Base-by-base conservation (phyloP, 2,113 vertebrate species). In the Thryonomys swinderianus region DNA sequence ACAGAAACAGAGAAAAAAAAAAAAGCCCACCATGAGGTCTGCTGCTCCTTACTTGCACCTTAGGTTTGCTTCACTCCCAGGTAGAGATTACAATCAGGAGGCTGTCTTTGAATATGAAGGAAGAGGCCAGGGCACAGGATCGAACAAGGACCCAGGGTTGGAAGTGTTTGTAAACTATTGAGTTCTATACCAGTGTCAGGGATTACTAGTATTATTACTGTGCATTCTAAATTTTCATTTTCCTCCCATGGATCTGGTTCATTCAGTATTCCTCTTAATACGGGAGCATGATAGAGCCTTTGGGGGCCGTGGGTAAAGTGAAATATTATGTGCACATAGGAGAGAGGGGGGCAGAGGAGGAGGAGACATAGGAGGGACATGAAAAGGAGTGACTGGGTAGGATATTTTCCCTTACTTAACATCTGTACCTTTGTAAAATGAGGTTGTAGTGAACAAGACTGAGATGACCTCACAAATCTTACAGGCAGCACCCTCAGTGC, bases 101-200 rank as follows among this genome's bases (percentile, higher is more conserved):
- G 30, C 69, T 78, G 40, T 85, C 90, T 96, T 82, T 96, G 93
- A 88, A 93, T 96, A 87, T 85, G 71, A 95, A 87, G 76, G 64
- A 93, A 73, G 48, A 91, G 42, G 88, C 88, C 61, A 93, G 55
- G 95, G 76, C 69, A 45, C 51, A 73, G 80, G 53, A 90, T 96
- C 85, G 96, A 96, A 96, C 89, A 93, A 91, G 74, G 37, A 82
- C 88, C 55, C 81, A 55, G n/a, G 53, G 62, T 87, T 95, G 78
- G 87, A 94, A 93, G 30, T 90, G 66, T 84, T 95, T 95, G 84
- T 87, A 93, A 97, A 90, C 80, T 89, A 62, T 64, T 85, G 76
- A 76, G 27, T 87, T 95, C 71, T 81, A 78, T 71, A 57, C 25
- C 71, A 81, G 90, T 94, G 51, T 92, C 85, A 96, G 57, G 81